Percentiles rank a stretch among this genome's conserved stretches.
Evolutionary conservation across 2,113 vertebrate genomes (phyloP).

Genomic region (Nerophis lumbriciformis): DNA sequence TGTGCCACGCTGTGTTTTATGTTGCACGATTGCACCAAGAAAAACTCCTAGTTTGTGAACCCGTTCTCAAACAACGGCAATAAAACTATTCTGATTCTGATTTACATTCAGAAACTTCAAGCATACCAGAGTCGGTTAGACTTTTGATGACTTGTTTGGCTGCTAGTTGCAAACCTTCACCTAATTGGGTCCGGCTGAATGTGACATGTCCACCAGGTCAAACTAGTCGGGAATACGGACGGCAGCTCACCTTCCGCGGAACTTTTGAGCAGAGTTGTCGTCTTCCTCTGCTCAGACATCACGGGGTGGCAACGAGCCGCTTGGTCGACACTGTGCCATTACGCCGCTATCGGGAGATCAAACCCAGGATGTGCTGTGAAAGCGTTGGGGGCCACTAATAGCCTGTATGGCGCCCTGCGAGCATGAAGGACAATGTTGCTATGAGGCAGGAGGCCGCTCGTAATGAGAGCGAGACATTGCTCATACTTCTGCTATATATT

Average conservation of each 20-base stretch:
- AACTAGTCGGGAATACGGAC: neutral
- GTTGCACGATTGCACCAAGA: too few relatives aligned
- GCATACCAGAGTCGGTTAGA: too few relatives aligned
- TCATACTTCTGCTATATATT: too few relatives aligned
- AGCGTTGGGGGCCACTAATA: slow-evolving; percentile 35
- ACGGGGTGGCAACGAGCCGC: slow-evolving; percentile 17
- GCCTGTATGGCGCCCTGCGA: slow-evolving; percentile 12
- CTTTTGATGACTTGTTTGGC: neutral
- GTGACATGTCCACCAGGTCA: neutral
- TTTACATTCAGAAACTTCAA: too few relatives aligned
- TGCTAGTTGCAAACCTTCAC: too few relatives aligned
- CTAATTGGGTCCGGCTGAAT: neutral
- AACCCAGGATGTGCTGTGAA: slow-evolving; percentile 38
- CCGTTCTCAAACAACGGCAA: too few relatives aligned
- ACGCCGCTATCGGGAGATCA: slow-evolving; percentile 43
- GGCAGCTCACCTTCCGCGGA: neutral
- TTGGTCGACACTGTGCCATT: slow-evolving; percentile 15
- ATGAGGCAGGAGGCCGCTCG: slow-evolving; percentile 26
- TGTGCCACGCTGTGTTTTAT: too few relatives aligned
- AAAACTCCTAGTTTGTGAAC: too few relatives aligned
- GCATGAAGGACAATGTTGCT: slow-evolving; percentile 31
- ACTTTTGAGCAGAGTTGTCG: neutral
- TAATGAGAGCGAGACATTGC: slow-evolving; percentile 34
- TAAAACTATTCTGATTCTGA: too few relatives aligned
- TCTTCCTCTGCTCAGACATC: neutral